Evolutionary conservation across 2,113 vertebrate species (phyloP), one percentile per base, ranked within the genome.

Genomic region (Sorex araneus): DNA sequence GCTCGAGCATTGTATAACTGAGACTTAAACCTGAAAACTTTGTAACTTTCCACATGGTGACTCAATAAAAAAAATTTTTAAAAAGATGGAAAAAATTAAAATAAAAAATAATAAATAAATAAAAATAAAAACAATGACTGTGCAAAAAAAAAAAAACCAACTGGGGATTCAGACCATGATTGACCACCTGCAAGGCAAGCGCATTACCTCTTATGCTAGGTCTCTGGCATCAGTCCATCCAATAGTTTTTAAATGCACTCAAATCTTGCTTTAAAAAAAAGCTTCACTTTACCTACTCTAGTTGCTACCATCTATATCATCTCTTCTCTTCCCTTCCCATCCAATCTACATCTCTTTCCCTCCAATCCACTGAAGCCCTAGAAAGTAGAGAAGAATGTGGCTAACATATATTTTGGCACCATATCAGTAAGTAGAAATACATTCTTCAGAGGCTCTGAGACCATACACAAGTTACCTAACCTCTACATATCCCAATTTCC

Each of bases 361-460:
- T 85, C 64, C 43, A 30, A 79, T 43, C 60, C 84, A 54, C 60
- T 82, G 82, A 11, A 40, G 57, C 66, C 43, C n/a, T 8, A 15
- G 70, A 70, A 36, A 85, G 30, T 78, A 50, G 50, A 63, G 70
- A 92, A 2, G 12, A 69, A 4, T 77, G 64, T 40, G 19, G 63
- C 60, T 85, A 87, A 82, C 30, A 67, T 82, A 69, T 27, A 70
- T 63, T 60, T 70, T 88, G 85, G 63, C n/a, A 83, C 47, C 76
- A 81, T 13, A 40, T 40, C 15, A 47, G 8, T 60, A 27, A 76
- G 36, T 13, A 60, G 25, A 83, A 88, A 88, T 43, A 76, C 0
- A 57, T 76, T 34, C 25, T 82, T 60, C 47, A 77, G 78, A 47
- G 70, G n/a, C 70, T 47, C 78, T 60, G 30, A 45, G 18, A 75